Evolutionary conservation across 2,113 vertebrate genomes (phyloP).

Genomic region (Cryptotis parvus): DNA sequence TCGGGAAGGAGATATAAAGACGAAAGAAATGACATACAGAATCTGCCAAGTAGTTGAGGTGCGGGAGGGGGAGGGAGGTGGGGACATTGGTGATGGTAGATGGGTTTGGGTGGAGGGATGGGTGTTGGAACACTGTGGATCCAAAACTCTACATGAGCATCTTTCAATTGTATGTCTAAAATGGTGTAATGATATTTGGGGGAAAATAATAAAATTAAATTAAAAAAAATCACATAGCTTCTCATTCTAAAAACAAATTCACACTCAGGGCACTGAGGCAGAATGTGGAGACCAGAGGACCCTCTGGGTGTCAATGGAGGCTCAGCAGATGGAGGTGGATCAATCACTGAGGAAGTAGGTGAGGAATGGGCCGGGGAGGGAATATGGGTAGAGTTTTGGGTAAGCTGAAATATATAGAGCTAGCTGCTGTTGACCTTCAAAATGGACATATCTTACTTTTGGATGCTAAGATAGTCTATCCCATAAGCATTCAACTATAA

Average conservation of each 20-base stretch:
- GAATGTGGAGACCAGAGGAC: background rate
- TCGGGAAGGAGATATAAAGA: too few species aligned
- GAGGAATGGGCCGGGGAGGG: background rate
- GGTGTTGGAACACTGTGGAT: too few species aligned
- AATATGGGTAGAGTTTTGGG: background rate
- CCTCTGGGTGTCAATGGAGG: background rate
- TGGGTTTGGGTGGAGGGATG: too few species aligned
- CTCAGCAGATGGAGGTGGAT: background rate
- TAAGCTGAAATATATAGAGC: background rate
- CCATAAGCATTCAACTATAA: background rate
- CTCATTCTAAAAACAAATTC: slow-evolving; percentile 12
- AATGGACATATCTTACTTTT: background rate
- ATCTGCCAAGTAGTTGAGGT: too few species aligned
- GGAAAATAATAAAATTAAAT: too few species aligned
- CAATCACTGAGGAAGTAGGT: background rate
- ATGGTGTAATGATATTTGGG: too few species aligned
- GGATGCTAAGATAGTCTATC: background rate
- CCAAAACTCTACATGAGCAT: too few species aligned
- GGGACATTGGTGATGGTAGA: too few species aligned
- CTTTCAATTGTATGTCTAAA: too few species aligned
- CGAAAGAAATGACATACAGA: too few species aligned
- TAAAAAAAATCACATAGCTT: background rate
- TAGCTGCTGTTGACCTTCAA: background rate
- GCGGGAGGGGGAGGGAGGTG: too few species aligned
- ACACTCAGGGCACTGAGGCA: background rate